Base-by-base conservation (phyloP, 2,888 invertebrate genomes). In the Diarsia dahlii region DNA sequence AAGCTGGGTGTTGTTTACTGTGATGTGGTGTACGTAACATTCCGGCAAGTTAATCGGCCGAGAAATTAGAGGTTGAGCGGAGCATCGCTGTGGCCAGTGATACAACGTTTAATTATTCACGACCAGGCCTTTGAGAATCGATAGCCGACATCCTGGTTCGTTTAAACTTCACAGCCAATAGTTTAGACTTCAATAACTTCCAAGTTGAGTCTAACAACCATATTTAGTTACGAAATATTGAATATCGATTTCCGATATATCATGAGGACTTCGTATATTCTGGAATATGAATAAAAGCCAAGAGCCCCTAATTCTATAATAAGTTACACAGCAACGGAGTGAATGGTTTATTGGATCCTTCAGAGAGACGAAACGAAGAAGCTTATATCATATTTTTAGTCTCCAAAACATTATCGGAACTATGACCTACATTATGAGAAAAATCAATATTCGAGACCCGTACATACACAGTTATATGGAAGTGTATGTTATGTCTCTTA, bases 71-170 rank as follows among this genome's bases (percentile, higher is more conserved):
- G 86, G 86, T 85, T 76, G 72, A 76, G 71, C 69, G 45, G 65
- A 81, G 68, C 62, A 80, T 71, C 78, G 79, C 73, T 79, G 80
- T 74, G 71, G 76, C 74, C 80, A 68, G 72, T 72, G 85, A 82
- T 84, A 87, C 82, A 78, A 69, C 74, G 84, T 81, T 89, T 84
- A 89, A 88, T 88, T 88, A 88, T 89, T 89, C 84, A 89, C 64
- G 69, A 75, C 58, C 54, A 83, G 77, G 66, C 74, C 71, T 77
- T 74, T 72, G 20, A 63, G 66, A 77, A 87, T 88, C 89, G 82
- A 88, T 88, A 67, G 12, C 52, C 45, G 60, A 63, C 34, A 75
- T 65, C 70, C 66, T 64, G 63, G 23, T 52, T 52, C 20, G 39
- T 74, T 71, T 39, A 63, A 80, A 84, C 23, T 70, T 68, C 23